Base-by-base conservation (phyloP, 2,113 vertebrate species). In the Gobius niger region DNA sequence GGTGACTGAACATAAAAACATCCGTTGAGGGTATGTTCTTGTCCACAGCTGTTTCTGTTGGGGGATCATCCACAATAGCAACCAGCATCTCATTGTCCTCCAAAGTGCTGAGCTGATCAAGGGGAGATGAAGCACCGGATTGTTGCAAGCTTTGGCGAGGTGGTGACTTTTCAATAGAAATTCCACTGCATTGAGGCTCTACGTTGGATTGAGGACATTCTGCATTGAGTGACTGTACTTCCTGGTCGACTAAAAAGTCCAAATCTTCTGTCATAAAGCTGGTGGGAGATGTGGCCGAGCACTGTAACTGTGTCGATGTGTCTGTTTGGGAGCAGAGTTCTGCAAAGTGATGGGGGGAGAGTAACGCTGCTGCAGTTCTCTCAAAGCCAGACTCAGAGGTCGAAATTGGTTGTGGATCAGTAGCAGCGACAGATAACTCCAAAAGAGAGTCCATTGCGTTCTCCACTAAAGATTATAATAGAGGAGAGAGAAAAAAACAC, bases 391-490 rank as follows among this genome's bases (percentile, higher is more conserved):
- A 91, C 42, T 69, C 76, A 49, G 84, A 53, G 54, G 76, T 79
- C 79, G 85, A 87, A 75, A 15, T 67, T 11, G 68, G 77, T 4
- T 53, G 70, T 69, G 81, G 88, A 53, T 68, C 88, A 85, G 95
- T 94, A 65, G 94, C 92, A 1, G 95, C 94, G 40, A 89, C 92
- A 53, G 95, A 98, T 59, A 99, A 90, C 85, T 98, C 96, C 88
- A 98, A 88, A 1, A 99, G 92, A 77, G 93, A 93, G 91, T 99
- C 96, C 96, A 98, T 98, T 34, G 95, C 94, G 6, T 92, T 89
- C 85, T 99, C 98, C 91, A 95, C 98, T 99, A 86, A 65, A 62
- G 70, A 41, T 80, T 44, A 87, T 42, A 63, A 9, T 67, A 8
- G 46, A 9, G 2, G 24, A 34, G 3, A 34, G n/a, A 18, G 7